Conservation (phyloP, 2,888 invertebrate species). For the Toxonevra muliebris region DNA sequence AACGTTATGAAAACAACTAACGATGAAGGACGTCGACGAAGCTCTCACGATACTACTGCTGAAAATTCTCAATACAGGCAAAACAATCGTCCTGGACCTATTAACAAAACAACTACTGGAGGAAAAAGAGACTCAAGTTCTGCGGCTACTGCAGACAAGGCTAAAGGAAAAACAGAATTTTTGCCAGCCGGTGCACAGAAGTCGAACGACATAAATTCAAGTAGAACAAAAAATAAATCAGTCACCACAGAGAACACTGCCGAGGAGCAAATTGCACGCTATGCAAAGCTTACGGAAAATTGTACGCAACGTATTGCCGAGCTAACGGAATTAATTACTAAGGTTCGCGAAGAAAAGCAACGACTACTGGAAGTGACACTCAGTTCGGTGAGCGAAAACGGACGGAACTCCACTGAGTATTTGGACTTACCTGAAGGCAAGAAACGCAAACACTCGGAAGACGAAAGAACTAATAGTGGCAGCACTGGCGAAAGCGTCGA, state of each 20-base stretch:
- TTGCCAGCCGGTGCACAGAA: not conserved
- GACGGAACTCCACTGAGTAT: conserved; percentile 62
- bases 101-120: too few relatives aligned
- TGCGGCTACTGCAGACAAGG: not conserved
- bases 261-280: conserved; percentile 56
- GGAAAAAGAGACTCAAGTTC: too few relatives aligned
- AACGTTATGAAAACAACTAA: not conserved
- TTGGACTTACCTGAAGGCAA: conserved; percentile 54
- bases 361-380: conserved; percentile 65
- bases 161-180: not conserved
- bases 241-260: conserved; percentile 24
- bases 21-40: not conserved
- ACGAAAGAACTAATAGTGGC: conserved; percentile 26
- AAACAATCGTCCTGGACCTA: too few relatives aligned
- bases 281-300: conserved; percentile 67
- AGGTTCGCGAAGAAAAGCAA: conserved; percentile 69
- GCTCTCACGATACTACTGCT: too few relatives aligned
- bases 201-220: not conserved
- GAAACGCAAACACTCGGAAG: conserved; percentile 12
- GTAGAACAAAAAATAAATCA: conserved; percentile 28
- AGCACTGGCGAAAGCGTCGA: conserved; percentile 32
- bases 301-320: conserved; percentile 70
- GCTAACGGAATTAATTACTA: conserved; percentile 68
- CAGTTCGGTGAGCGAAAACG: conserved; percentile 60
- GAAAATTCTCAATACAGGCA: too few relatives aligned